phyloP scores from a whole-genome alignment of 1,140 invertebrate species.

The honey bee (Apis mellifera) region Amel_HAv3.1 CM009932.2:13398501-13399000 shows the following conservation, averaged over 20 bases:
- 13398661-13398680: background rate
- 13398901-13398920: no score
- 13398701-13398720: constrained; percentile 28
- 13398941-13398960: constrained; percentile 1
- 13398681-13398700: background rate
- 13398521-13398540: background rate
- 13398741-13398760: constrained; percentile 13
- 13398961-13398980: no score
- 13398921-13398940: background rate
- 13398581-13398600: background rate
- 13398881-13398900: no score
- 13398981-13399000: background rate
- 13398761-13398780: constrained; percentile 36
- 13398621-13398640: background rate
- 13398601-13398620: background rate
- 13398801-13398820: background rate
- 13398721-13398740: constrained; percentile 48
- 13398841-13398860: background rate
- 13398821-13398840: background rate
- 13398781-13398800: background rate
- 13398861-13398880: background rate
- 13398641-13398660: background rate
- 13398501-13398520: background rate
- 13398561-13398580: background rate
- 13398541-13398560: background rate